Base-by-base conservation (phyloP, 1,140 invertebrate genomes). In the Caenorhabditis elegans region DNA sequence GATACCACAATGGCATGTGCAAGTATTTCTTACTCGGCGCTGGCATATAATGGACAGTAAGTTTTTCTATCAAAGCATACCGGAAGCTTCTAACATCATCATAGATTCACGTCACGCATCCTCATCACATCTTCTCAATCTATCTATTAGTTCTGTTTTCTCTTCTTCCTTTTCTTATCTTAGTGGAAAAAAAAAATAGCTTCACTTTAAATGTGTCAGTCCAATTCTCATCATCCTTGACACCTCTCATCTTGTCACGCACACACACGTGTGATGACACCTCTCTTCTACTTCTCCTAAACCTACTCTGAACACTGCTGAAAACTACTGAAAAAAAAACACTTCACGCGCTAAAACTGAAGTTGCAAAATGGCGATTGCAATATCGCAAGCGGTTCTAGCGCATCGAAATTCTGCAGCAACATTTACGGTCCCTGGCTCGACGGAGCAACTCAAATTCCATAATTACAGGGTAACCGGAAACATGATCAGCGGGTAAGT, bases 401-500 rank as follows among this genome's bases (percentile, higher is more conserved):
- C 53, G 55, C 82, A 83, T 77, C 76, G 82, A 26, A 79, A 77
- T 19, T 83, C 82, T 34, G 43, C 53, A 34, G 48, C 46, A 19
- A 55, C 82, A 28, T 79, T 60, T 43, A 79, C 76, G 26, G 55
- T 83, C 46, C 82, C 82, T 46, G 82, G 82, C 51, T 51, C 46
- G n/a, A 78, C 76, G 55, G 76, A 83, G 19, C 55, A 70, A 70
- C 53, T 83, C 49, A 83, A 70, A 75, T 83, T 83, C 77, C 82
- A 83, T 60, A 78, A 80, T 86, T 86, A 76, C 82, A 86, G 85
- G 85, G 85, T 86, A 39, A 86, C 85, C 47, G 85, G 84, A 78
- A 89, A 89, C 77, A 89, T 89, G 88, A 89, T 89, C 76, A 86
- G 84, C 80, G 88, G 86, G 84, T 85, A 81, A 85, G 82, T 83